Evolutionary conservation across 2,888 invertebrate genomes (phyloP).

Genomic region (Esperia sulphurella): DNA sequence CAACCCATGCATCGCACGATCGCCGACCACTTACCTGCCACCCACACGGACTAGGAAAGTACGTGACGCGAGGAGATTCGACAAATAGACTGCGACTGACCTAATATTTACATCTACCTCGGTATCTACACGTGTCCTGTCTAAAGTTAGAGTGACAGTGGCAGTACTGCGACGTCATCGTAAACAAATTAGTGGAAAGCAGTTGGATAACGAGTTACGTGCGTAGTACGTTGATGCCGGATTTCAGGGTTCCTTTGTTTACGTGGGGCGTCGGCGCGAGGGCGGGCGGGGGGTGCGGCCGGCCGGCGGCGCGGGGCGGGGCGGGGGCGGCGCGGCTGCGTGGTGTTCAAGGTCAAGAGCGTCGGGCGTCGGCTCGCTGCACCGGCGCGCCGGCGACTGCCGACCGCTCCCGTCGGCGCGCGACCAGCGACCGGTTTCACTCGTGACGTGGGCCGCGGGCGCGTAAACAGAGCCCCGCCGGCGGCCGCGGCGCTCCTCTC

Average conservation of each 20-base stretch:
- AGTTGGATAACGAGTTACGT: conserved; percentile 5
- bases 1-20: conserved; percentile 28
- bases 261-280: conserved; percentile 61
- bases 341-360: conserved; percentile 72
- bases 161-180: conserved; percentile 5
- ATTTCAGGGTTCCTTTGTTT: conserved; percentile 75
- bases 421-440: conserved; percentile 32
- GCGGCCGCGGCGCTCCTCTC: conserved; percentile 39
- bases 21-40: conserved; percentile 36
- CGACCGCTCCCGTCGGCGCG: conserved; percentile 18
- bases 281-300: conserved; percentile 21
- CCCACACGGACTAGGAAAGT: conserved; percentile 38
- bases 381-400: conserved; percentile 41
- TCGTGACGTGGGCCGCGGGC: conserved; percentile 30
- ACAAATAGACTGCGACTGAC: not conserved
- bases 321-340: conserved; percentile 45
- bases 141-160: not conserved
- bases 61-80: conserved; percentile 29
- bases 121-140: not conserved
- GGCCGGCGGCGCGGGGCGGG: conserved; percentile 7
- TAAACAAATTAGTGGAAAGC: conserved; percentile 15
- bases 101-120: not conserved
- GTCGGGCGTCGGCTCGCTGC: conserved; percentile 58
- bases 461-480: conserved; percentile 39
- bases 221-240: conserved; percentile 7